Conservation (phyloP, 2,113 vertebrate species). For the Melanerpes formicivorus region DNA sequence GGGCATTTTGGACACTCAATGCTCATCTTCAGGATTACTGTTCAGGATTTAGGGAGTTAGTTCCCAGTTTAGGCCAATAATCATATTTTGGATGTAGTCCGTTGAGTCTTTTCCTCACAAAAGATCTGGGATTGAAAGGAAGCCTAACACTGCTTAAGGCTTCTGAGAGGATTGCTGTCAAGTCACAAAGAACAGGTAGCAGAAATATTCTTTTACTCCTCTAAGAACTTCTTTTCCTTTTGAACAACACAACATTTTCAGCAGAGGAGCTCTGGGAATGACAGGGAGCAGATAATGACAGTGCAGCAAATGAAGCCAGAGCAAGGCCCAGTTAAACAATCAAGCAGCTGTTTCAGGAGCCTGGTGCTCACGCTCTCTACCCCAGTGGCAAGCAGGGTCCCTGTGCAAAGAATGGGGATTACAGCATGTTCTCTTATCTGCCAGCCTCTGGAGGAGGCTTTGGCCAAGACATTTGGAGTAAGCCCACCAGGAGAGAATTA, state of each 20-base stretch:
- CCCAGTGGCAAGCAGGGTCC: neutral
- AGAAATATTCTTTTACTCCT: neutral
- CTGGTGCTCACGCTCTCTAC: slow-evolving; percentile 1
- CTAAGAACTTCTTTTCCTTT: neutral
- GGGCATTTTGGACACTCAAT: neutral
- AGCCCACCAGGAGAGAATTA: slow-evolving; percentile 34
- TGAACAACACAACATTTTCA: neutral
- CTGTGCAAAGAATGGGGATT: neutral
- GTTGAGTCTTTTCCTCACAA: neutral
- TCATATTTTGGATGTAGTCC: neutral
- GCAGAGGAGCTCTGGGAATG: neutral
- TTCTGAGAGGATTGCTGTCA: slow-evolving; percentile 12
- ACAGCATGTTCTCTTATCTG: slow-evolving; percentile 13
- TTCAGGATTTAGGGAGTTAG: neutral
- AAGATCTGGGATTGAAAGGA: neutral
- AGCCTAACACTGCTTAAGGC: neutral
- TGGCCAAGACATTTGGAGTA: slow-evolving; percentile 15
- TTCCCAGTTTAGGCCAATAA: neutral
- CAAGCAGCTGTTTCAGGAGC: neutral
- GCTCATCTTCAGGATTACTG: neutral
- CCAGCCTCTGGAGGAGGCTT: neutral
- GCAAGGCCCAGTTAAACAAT: neutral
- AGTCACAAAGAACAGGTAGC: neutral
- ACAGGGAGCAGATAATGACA: neutral
- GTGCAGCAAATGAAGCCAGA: slow-evolving; percentile 2